Evolutionary conservation across 2,113 vertebrate species (phyloP).

Genomic region (Antechinus stuartii): DNA sequence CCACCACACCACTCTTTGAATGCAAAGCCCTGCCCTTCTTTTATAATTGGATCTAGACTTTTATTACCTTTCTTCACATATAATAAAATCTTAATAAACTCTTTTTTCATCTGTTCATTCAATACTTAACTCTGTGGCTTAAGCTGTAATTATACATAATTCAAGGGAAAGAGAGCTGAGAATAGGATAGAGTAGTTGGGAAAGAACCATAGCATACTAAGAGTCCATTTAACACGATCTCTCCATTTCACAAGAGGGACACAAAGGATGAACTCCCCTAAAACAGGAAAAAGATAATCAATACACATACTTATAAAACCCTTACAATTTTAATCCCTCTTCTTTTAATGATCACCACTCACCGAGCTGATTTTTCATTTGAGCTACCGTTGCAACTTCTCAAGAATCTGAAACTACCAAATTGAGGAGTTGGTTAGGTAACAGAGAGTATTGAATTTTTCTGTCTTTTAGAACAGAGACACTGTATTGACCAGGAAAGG

Average conservation of each 20-base stretch:
- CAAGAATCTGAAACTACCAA: neutral
- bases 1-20: neutral
- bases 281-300: neutral
- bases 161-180: neutral
- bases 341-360: neutral
- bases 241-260: neutral
- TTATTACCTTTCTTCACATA: neutral
- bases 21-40: neutral
- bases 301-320: neutral
- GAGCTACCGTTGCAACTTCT: neutral
- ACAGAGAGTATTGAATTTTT: neutral
- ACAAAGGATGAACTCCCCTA: neutral
- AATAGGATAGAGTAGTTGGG: neutral
- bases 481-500: fast-evolving
- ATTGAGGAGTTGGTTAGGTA: neutral
- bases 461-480: neutral
- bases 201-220: neutral
- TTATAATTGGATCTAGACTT: neutral
- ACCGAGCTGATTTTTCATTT: neutral
- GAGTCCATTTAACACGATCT: neutral
- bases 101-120: neutral
- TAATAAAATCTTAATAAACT: neutral
- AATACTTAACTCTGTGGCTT: neutral
- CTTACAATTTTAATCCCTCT: neutral
- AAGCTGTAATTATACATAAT: neutral